Evolutionary conservation across 2,888 invertebrate species (phyloP), one percentile per base, ranked within the genome.

Genomic region (Cerceris ruficornis): DNA sequence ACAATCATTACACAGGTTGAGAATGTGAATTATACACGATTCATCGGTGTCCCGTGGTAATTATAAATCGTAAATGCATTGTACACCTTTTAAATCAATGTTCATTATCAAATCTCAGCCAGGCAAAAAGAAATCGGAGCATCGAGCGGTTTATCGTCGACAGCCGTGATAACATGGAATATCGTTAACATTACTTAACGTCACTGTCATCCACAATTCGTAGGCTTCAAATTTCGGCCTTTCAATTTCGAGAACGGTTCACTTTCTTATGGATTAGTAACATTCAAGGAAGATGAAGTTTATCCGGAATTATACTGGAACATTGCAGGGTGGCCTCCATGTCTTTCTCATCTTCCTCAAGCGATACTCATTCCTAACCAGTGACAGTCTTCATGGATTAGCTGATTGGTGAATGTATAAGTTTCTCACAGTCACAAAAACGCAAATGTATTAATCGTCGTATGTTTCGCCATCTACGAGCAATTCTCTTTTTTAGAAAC

Each of bases 1-100:
- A 81, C 50, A 70, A 73, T 68, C 73, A 73, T 81, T 75, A 75
- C 59, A 78, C 28, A 43, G 13, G 58, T 13, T 49, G 59, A 41
- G 28, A 58, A 73, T 65, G 11, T n/a, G n/a, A 43, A 50, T 67
- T 49, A 17, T 54, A 49, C 14, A 7, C 13, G 49, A 62, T 65
- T 69, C 42, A 41, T n/a, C 46, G 70, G 43, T 13, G 8, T 14
- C 55, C 60, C 17, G 42, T 69, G 42, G 7, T 42, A 59, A 46
- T 59, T 41, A 46, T 54, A 15, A 55, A 6, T 62, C 28, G 54
- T n/a, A 1, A 13, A 42, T 9, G 42, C 17, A 55, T 62, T 41
- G 13, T 49, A 7, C 14, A 2, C 0, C 15, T 52, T 15, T 17
- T 6, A 41, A 54, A 9, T 39, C 28, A 28, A 50, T 11, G 15